Base-by-base conservation (phyloP, 2,797 vertebrate genomes). In the Prunella strophiata region DNA sequence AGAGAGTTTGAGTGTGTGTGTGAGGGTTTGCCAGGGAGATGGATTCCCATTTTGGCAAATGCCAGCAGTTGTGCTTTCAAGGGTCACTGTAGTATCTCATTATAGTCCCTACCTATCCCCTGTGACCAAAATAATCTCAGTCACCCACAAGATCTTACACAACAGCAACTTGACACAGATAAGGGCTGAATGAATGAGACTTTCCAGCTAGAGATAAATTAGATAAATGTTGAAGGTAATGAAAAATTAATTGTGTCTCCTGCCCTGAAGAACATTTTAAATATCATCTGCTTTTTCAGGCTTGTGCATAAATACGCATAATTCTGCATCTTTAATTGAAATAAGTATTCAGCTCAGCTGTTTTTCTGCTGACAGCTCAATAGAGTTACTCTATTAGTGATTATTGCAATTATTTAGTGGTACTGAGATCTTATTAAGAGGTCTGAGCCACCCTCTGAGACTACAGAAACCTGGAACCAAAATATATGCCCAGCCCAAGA, bases 241-340 rank as follows among this genome's bases (percentile, higher is more conserved):
- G 58, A 92, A 92, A 94, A 89, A n/a, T 86, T 86, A 81, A 89
- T 96, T 82, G n/a, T 65, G 61, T 75, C 17, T 76, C 14, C 54
- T 90, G 73, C 70, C 66, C 63, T 5, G 17, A 73, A 88, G 66
- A 83, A 54, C 26, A 52, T 78, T 86, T 81, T n/a, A 68, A 78
- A 81, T 91, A 68, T 65, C 2, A 7, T 78, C 70, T 81, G 70
- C 43, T 95, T 92, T 92, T 91, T 76, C 85, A 94, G 83, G 36
- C 58, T 65, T 40, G n/a, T 88, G 85, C 59, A 72, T 89, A 86
- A 94, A 81, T 88, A 65, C 0, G 5, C 78, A 75, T 91, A 88
- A 91, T 86, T 89, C 82, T 90, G 67, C 55, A 76, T 84, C 63
- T 91, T 81, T 92, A 91, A 80, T 48, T 94, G 75, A 92, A 94